These are phyloP conservation scores for Prunella himalayana DNA, from an alignment of 2,113 vertebrate species.

Conservation along the genomic window DNA sequence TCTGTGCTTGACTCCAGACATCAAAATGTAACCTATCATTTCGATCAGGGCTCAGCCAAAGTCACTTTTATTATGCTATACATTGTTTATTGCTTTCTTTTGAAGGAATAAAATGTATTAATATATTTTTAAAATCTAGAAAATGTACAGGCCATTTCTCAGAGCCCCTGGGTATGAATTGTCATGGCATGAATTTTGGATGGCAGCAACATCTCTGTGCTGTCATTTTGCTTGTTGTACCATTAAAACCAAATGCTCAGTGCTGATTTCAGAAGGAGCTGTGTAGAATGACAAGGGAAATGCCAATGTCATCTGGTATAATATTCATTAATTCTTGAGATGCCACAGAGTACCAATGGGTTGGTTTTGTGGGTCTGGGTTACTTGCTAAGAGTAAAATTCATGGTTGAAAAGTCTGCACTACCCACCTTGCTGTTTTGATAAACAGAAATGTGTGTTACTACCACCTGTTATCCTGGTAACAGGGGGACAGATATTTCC, in stretches of 20 bases:
- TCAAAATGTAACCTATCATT: not conserved
- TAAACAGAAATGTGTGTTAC: not conserved
- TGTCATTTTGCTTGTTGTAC: not conserved
- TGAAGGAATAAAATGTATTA: not conserved
- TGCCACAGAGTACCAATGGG: not conserved
- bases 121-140: not conserved
- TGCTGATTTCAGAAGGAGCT: not conserved
- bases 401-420: not conserved
- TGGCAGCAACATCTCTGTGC: not conserved
- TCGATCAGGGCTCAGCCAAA: not conserved
- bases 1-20: not conserved
- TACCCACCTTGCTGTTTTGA: not conserved
- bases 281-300: not conserved
- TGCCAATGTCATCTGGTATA: not conserved
- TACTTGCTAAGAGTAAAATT: not conserved
- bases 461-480: not conserved
- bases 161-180: not conserved
- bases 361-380: not conserved
- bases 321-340: not conserved
- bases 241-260: not conserved
- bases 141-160: not conserved
- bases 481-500: not conserved
- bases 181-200: not conserved
- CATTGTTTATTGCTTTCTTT: not conserved
- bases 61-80: not conserved